A percentile compares a stretch with the other conserved stretches of the same genome.
Conservation (phyloP, 2,888 invertebrate genomes). For the Drosophila macrospina region DNA sequence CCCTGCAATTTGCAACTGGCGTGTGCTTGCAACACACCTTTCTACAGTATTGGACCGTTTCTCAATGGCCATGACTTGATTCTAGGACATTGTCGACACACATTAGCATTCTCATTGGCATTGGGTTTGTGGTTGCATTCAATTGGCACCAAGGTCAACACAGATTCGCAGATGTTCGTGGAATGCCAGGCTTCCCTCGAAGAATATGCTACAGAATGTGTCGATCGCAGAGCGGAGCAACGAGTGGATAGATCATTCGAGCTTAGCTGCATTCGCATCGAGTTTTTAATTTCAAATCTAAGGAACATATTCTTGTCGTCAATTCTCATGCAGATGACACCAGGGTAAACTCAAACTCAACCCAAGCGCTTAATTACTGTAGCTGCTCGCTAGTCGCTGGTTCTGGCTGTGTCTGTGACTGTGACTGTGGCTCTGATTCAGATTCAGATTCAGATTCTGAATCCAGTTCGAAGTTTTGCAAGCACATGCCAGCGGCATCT, state of each 20-base stretch:
- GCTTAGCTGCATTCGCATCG: constrained; percentile 23
- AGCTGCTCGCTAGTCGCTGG: constrained; percentile 11
- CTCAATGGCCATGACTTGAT: constrained; percentile 24
- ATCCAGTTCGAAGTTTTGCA: constrained; percentile 6
- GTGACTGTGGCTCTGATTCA: not conserved
- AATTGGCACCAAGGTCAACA: constrained; percentile 17
- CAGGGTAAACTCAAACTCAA: not conserved
- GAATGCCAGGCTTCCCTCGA: constrained; percentile 7
- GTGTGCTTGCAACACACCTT: constrained; percentile 7
- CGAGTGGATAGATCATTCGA: not conserved
- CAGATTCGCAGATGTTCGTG: constrained; percentile 27
- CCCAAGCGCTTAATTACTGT: constrained; percentile 47
- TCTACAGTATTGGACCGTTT: constrained; percentile 11
- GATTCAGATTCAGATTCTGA: too few relatives aligned
- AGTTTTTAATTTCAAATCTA: constrained; percentile 11
- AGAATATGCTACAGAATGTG: constrained; percentile 22
- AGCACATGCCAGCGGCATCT: constrained; percentile 30
- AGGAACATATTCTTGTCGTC: not conserved
- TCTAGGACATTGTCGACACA: not conserved
- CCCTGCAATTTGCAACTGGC: constrained; percentile 45
- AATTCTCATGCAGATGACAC: constrained; percentile 7
- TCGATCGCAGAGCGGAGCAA: constrained; percentile 6
- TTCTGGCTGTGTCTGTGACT: not conserved
- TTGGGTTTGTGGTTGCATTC: constrained; percentile 44
- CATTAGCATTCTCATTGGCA: constrained; percentile 12